Base-by-base conservation (phyloP, 2,113 vertebrate species). In the Zosterops hypoxanthus region DNA sequence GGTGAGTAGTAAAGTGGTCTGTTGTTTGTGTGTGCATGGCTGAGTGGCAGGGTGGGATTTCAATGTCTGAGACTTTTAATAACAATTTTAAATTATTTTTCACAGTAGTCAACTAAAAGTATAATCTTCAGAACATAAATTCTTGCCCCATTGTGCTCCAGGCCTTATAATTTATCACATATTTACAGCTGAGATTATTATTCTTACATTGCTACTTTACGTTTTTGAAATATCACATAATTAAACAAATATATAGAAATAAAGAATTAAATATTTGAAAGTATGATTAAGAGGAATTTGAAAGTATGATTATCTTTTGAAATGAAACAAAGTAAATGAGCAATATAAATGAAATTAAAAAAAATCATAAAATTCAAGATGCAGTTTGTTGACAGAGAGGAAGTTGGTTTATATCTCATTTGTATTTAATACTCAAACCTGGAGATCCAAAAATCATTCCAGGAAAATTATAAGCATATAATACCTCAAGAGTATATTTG, bases 1-100 rank as follows among this genome's bases (percentile, higher is more conserved):
- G 99, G 99, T 99, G 78, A 99, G 99, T 98, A 88, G 82, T 73
- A 2, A 79, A 26, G 3, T 16, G 42, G 2, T 50, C 11, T 92
- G 34, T 64, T 64, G 68, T 56, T 70, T 57, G 36, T 73, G 23
- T 46, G 39, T 72, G 11, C 0, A 1, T 90, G 87, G 33, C 20
- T 46, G 61, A 55, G 66, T 53, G 49, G 60, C 16, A 19, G 69
- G 9, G n/a, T 53, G 18, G 10, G 29, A 72, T 23, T 79, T 85
- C 21, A 50, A 1, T 52, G 24, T 18, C 17, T 61, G 50, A 89
- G 84, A 31, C 49, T 68, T 60, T 34, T 21, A 76, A 44, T 76
- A 77, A 65, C 7, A 18, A 25, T 12, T 73, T 84, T 33, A 5
- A 89, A 17, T 77, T 46, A 50, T 46, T 82, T 89, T 84, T 63